Percentiles rank a stretch among this genome's conserved stretches.
Conservation (phyloP, 2,888 invertebrate genomes). For the Hartigia nigra region DNA sequence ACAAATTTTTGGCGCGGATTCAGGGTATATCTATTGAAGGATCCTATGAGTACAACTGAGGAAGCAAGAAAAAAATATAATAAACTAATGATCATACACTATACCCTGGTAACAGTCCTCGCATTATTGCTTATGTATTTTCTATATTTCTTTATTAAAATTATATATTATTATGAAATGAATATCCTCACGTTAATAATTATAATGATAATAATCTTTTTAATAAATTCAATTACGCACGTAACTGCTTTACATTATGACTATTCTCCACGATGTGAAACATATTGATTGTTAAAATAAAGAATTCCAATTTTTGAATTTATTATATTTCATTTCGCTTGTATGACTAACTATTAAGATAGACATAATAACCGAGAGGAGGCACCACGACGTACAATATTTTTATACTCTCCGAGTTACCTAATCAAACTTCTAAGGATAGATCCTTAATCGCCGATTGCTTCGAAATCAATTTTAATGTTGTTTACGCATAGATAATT, state of each 20-base stretch:
- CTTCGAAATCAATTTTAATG: not conserved
- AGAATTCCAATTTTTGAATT: not conserved
- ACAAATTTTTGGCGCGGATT: conserved; percentile 34
- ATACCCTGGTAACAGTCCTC: not conserved
- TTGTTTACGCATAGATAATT: not conserved
- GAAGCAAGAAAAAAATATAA: conserved; percentile 17
- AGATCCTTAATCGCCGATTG: not conserved
- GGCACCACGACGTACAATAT: not conserved
- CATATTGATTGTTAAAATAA: not conserved
- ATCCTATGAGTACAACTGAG: conserved; percentile 31
- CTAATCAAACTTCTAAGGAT: not conserved
- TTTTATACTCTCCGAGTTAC: not conserved
- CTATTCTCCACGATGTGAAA: not conserved
- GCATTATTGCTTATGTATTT: not conserved
- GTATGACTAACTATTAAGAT: not conserved
- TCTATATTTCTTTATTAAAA: not conserved
- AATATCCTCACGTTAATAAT: not conserved
- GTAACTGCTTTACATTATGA: not conserved
- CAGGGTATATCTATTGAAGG: conserved; percentile 36
- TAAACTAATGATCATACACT: not conserved
- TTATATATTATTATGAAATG: not conserved
- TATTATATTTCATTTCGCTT: not conserved
- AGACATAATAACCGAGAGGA: not conserved
- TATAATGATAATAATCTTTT: not conserved
- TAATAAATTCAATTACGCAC: not conserved